Percentiles rank a stretch among this genome's conserved stretches.
Evolutionary conservation across 2,888 invertebrate species (phyloP).

Genomic region (Malacosoma neustria): DNA sequence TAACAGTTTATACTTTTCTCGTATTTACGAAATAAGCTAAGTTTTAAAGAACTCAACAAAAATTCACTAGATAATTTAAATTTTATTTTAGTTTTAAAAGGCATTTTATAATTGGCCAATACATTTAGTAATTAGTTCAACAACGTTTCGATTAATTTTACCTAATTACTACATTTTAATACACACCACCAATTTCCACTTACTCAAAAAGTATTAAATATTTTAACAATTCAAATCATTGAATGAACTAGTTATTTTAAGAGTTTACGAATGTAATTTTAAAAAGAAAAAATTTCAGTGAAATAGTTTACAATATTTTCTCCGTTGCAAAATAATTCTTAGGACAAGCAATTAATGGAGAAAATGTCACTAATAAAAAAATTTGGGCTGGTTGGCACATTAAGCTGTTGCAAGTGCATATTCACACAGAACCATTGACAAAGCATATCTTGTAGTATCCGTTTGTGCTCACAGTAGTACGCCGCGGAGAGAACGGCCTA

Average conservation of each 20-base stretch:
- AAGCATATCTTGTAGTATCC: conserved; percentile 75
- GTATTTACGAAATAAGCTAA: too few relatives aligned
- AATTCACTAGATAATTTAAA: not conserved
- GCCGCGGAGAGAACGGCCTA: conserved; percentile 73
- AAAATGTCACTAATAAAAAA: too few relatives aligned
- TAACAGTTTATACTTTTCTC: too few relatives aligned
- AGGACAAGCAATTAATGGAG: too few relatives aligned
- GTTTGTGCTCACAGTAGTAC: conserved; percentile 73
- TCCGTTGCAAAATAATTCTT: too few relatives aligned
- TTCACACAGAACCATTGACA: conserved; percentile 73
- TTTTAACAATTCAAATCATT: too few relatives aligned
- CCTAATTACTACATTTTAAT: conserved; percentile 14
- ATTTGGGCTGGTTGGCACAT: conserved; percentile 50
- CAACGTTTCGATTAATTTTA: conserved; percentile 13
- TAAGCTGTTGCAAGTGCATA: conserved; percentile 38
- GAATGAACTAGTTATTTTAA: too few relatives aligned
- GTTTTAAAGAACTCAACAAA: too few relatives aligned
- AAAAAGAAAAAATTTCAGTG: conserved; percentile 22
- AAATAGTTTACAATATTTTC: conserved; percentile 46
- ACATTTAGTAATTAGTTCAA: conserved; percentile 28
- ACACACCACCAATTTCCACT: too few relatives aligned
- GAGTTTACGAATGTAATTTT: too few relatives aligned
- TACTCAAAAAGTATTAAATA: too few relatives aligned
- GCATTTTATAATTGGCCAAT: conserved; percentile 50
- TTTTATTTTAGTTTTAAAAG: conserved; percentile 35